Conservation (phyloP, 2,113 vertebrate genomes). For the Spheniscus mendiculus region DNA sequence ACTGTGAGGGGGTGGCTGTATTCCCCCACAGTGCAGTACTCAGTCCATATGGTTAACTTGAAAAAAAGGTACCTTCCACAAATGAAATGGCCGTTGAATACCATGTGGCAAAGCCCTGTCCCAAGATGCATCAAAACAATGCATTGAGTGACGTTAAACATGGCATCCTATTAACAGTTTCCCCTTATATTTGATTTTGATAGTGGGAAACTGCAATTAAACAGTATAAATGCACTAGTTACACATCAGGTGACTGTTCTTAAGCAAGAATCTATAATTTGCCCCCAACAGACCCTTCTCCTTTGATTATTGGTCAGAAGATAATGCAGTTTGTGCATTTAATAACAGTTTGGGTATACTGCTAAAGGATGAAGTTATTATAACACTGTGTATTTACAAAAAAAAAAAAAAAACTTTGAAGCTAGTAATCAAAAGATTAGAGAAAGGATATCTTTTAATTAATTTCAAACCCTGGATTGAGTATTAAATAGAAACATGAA, state of each 20-base stretch:
- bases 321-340: conserved; percentile 33
- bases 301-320: conserved; percentile 9
- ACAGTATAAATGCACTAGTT: not conserved
- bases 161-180: not conserved
- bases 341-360: conserved; percentile 56
- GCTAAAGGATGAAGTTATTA: conserved; percentile 73
- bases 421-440: conserved; percentile 83
- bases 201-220: not conserved
- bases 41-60: not conserved
- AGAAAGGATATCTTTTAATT: conserved; percentile 84
- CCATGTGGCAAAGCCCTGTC: not conserved
- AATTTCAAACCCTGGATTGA: conserved; percentile 78
- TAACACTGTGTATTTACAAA: conserved; percentile 41
- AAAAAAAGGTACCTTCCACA: not conserved
- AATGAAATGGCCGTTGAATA: not conserved
- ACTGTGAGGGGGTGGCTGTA: not conserved
- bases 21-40: not conserved
- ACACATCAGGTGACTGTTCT: not conserved
- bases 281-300: not conserved
- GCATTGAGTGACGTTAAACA: not conserved
- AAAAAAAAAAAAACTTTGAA: conserved; percentile 66
- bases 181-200: not conserved
- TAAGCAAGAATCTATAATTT: not conserved
- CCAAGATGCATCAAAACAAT: not conserved
- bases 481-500: conserved; percentile 78